Evolutionary conservation across 2,797 vertebrate genomes (phyloP).

Genomic region (Numenius phaeopus): DNA sequence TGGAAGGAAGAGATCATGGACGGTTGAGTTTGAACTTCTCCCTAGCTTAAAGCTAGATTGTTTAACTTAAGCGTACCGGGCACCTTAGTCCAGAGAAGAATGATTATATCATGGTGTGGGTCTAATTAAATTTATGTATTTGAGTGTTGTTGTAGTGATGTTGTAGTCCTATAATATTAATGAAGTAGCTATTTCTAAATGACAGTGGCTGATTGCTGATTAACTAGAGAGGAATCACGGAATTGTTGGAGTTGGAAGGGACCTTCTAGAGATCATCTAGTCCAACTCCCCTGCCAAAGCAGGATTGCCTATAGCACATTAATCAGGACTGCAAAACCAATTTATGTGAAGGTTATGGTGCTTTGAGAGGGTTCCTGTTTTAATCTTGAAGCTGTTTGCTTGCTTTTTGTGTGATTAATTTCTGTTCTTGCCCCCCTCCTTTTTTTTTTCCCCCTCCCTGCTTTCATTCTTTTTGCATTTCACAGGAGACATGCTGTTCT

Average conservation of each 20-base stretch:
- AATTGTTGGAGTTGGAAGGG: too few relatives aligned
- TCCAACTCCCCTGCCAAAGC: too few relatives aligned
- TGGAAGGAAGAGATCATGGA: neutral
- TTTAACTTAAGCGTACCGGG: neutral
- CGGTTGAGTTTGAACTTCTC: neutral
- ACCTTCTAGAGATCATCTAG: too few relatives aligned
- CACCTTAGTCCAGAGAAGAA: neutral
- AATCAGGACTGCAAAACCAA: neutral
- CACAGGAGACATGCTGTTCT: neutral
- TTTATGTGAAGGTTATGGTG: neutral
- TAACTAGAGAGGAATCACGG: neutral
- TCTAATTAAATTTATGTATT: neutral
- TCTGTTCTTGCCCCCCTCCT: neutral
- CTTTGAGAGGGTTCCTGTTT: neutral
- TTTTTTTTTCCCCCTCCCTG: neutral
- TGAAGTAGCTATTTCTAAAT: neutral
- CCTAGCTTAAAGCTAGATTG: neutral
- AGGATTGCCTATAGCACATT: too few relatives aligned
- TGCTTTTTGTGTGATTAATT: neutral
- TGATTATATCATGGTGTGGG: neutral
- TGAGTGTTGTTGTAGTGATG: neutral
- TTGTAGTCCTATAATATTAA: neutral
- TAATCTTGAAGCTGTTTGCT: neutral
- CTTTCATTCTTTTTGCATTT: neutral
- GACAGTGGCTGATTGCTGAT: neutral